Conservation (phyloP, 2,113 vertebrate genomes). For the Mastomys coucha region DNA sequence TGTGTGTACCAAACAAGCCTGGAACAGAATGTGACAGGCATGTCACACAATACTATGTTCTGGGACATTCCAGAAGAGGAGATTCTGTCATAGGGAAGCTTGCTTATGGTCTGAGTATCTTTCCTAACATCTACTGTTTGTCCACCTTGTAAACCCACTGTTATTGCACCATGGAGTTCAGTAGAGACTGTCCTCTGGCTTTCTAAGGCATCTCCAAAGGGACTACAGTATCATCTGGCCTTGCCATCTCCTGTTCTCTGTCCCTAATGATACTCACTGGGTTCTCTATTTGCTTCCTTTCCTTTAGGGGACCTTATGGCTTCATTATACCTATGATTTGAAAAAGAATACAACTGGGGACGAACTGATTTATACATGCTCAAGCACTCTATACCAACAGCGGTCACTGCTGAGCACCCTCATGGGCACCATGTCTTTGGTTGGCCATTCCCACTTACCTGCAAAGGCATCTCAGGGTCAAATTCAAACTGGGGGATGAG, state of each 20-base stretch:
- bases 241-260: fast-evolving
- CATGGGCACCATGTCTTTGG: too few relatives aligned
- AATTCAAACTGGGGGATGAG: constrained; percentile 94
- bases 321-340: neutral
- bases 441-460: constrained; percentile 86
- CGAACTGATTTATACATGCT: neutral
- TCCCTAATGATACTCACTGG: neutral
- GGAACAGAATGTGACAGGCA: neutral
- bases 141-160: neutral
- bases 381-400: fast-evolving
- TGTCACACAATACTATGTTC: neutral
- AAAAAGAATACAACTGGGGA: neutral
- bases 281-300: neutral
- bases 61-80: neutral
- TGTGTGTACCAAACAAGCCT: constrained; percentile 96
- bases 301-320: neutral
- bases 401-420: too few relatives aligned
- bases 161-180: neutral
- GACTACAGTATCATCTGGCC: neutral
- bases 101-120: neutral
- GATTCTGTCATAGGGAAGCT: fast-evolving
- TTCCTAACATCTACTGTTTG: neutral
- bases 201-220: neutral
- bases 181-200: neutral
- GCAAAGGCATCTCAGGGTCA: constrained; percentile 93